A percentile compares a stretch with the other conserved stretches of the same genome.
Evolutionary conservation across 2,888 invertebrate species (phyloP).

Genomic region (Napeogenes sylphis): DNA sequence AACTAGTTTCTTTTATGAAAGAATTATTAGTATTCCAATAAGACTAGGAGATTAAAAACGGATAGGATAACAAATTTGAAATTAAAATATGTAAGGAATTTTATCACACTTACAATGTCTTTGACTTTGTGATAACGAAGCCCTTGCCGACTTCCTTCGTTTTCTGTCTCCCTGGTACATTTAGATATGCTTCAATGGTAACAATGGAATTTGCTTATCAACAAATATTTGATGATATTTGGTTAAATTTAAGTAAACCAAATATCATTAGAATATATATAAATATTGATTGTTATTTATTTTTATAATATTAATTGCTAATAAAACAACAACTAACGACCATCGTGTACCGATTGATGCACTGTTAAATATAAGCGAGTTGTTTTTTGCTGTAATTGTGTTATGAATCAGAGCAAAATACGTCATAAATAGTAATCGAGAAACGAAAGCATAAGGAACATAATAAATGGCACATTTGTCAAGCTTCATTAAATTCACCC

Average conservation of each 20-base stretch:
- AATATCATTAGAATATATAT: too few relatives aligned
- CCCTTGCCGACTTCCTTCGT: conserved; percentile 56
- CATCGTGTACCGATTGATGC: conserved; percentile 7
- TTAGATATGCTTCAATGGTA: conserved; percentile 49
- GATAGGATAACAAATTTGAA: background rate
- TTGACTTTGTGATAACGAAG: conserved; percentile 45
- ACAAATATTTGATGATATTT: background rate
- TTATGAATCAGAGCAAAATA: conserved; percentile 30
- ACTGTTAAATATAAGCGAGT: conserved; percentile 12
- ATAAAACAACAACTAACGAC: conserved; percentile 3
- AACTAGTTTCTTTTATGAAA: conserved; percentile 9
- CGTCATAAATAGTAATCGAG: conserved; percentile 33
- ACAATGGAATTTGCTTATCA: conserved; percentile 43
- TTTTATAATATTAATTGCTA: background rate
- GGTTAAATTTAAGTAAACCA: too few relatives aligned
- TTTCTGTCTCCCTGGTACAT: conserved; percentile 44
- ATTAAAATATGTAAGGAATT: conserved; percentile 25
- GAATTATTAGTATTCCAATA: conserved; percentile 6
- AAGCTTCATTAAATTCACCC: conserved; percentile 48
- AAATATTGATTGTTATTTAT: too few relatives aligned
- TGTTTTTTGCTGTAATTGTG: conserved; percentile 26
- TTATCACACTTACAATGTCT: conserved; percentile 35
- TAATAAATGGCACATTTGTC: conserved; percentile 42
- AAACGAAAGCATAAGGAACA: conserved; percentile 57
- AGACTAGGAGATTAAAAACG: conserved; percentile 7